These are phyloP conservation scores for Diaprepes abbreviatus DNA, from an alignment of 2,888 invertebrate genomes.

Conservation along the genomic window DNA sequence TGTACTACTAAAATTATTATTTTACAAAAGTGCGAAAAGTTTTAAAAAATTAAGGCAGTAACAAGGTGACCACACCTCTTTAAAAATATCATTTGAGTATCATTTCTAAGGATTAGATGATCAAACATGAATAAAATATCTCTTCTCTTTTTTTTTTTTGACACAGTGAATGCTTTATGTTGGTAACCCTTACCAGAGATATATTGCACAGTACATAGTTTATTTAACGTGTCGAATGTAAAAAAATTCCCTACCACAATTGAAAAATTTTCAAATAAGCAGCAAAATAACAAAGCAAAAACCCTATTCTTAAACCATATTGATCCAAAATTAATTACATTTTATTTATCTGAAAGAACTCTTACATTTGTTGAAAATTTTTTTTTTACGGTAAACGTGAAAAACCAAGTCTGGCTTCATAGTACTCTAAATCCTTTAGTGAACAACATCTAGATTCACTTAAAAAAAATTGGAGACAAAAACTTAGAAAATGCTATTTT, in stretches of 20 bases:
- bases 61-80: constrained; percentile 7
- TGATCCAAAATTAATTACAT: constrained; percentile 9
- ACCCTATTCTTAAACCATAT: background rate
- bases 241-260: constrained; percentile 37
- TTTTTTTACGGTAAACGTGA: too few relatives aligned
- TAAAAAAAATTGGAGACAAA: too few relatives aligned
- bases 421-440: too few relatives aligned
- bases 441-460: too few relatives aligned
- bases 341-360: background rate
- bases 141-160: background rate
- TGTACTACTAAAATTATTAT: constrained; percentile 37
- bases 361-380: too few relatives aligned
- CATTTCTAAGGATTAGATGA: constrained; percentile 4
- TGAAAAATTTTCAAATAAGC: constrained; percentile 21
- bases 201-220: constrained; percentile 35
- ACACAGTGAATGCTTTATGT: background rate
- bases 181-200: constrained; percentile 8
- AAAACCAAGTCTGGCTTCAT: too few relatives aligned
- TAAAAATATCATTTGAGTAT: constrained; percentile 31
- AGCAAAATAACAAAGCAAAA: constrained; percentile 39
- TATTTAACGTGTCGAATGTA: constrained; percentile 8
- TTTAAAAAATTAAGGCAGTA: constrained; percentile 33
- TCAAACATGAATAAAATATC: constrained; percentile 4
- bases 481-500: too few relatives aligned
- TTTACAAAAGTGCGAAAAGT: constrained; percentile 17